Evolutionary conservation across 1,140 invertebrate species (phyloP), one percentile per base, ranked within the genome.

Genomic region (Drosophila pseudoobscura): DNA sequence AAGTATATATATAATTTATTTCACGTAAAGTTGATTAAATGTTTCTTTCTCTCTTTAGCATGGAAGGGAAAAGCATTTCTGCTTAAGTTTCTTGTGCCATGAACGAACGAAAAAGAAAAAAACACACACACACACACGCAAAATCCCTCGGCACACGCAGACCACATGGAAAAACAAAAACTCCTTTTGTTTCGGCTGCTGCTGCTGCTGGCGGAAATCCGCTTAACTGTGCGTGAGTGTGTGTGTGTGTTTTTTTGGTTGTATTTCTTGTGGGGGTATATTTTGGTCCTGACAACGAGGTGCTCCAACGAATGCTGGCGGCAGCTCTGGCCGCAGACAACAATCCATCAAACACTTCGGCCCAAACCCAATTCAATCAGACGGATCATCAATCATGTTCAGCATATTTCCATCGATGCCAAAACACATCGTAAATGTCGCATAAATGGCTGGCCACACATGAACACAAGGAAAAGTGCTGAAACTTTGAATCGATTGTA

Each of bases 21-120:
- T 60, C 60, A 61, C 73, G 80, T 77, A 80, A 80, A 84, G 77
- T 84, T 84, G 80, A 87, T 85, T 85, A 85, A 85, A 85, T 78
- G 78, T 60, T 64, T 51, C 43, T 50, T 41, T 71, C 22, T 22
- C 43, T 50, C 22, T 73, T 51, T 15, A 13, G 24, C 64, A n/a
- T 70, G 49, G 75, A 44, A 44, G 20, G 15, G 15, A 51, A 43
- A 61, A 44, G 24, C 24, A 51, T n/a, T 57, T 53, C 52, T 41
- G 58, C 70, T 73, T 73, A 73, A 69, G 52, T 70, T 70, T 64
- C 50, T 70, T 57, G 15, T 24, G 22, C 57, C 15, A 5, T 39
- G 35, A 50, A 41, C 54, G 17, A 17, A 17, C 17, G 17, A 31
- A 46, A 39, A 46, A 13, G 35, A 49, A 54, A 29, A 41, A 50